phyloP scores from a whole-genome alignment of 2,888 invertebrate genomes.

The Caenorhabditis sp. region DNA sequence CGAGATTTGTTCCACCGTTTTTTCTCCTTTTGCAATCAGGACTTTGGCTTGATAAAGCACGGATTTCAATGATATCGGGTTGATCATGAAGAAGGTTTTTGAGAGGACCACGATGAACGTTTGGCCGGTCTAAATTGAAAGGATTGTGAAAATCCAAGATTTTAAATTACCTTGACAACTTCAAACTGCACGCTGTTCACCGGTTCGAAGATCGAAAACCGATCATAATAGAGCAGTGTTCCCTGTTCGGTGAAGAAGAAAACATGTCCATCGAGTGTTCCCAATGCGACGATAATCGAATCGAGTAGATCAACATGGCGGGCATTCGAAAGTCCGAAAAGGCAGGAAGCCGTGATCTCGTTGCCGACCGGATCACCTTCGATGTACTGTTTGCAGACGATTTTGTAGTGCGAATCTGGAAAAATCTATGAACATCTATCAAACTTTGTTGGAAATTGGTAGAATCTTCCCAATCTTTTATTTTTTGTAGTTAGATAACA shows the following conservation, averaged over 20 bases:
- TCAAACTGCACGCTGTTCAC: slow-evolving; percentile 73
- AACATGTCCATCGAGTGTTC: slow-evolving; percentile 65
- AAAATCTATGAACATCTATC: too few species aligned
- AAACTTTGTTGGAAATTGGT: too few species aligned
- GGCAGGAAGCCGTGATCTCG: slow-evolving; percentile 55
- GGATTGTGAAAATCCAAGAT: background rate
- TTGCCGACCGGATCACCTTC: slow-evolving; percentile 50
- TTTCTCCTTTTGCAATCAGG: slow-evolving; percentile 73
- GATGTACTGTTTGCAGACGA: slow-evolving; percentile 55
- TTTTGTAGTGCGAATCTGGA: slow-evolving; percentile 51
- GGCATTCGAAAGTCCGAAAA: slow-evolving; percentile 64
- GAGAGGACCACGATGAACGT: slow-evolving; percentile 65
- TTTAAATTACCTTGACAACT: slow-evolving; percentile 54
- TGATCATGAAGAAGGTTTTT: slow-evolving; percentile 68
- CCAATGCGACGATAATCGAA: slow-evolving; percentile 62
- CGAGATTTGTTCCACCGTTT: slow-evolving; percentile 71
- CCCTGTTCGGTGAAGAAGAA: slow-evolving; percentile 80
- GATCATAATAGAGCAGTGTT: slow-evolving; percentile 74
- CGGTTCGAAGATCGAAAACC: slow-evolving; percentile 70
- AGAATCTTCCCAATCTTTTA: too few species aligned
- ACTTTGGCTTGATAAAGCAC: slow-evolving; percentile 70
- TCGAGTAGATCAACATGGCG: slow-evolving; percentile 66
- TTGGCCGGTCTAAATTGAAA: slow-evolving; percentile 70
- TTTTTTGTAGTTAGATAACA: too few species aligned
- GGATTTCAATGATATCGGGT: slow-evolving; percentile 72